Percentiles rank a stretch among this genome's conserved stretches.
phyloP scores from a whole-genome alignment of 2,113 vertebrate genomes.

The Esox niger region DNA sequence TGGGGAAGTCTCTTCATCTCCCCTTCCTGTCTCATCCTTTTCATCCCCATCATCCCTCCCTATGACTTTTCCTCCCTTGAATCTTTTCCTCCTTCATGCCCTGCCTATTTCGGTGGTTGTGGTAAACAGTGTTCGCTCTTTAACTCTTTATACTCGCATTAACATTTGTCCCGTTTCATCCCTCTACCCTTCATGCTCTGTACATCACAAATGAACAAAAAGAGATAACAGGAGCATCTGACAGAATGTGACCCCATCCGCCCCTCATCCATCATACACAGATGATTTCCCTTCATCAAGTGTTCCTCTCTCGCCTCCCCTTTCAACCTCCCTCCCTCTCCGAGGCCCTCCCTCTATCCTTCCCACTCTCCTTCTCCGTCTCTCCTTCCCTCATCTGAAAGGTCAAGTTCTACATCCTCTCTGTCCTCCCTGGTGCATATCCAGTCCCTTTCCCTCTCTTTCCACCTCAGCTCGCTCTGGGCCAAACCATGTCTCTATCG shows the following conservation, averaged over 20 bases:
- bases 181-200: neutral
- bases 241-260: conserved; percentile 58
- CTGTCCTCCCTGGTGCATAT: conserved; percentile 16
- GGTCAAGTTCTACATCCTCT: conserved; percentile 17
- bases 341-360: conserved; percentile 49
- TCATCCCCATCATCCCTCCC: no score
- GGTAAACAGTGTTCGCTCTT: neutral
- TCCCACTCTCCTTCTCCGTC: conserved; percentile 30
- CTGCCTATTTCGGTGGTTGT: neutral
- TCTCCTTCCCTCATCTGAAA: conserved; percentile 30
- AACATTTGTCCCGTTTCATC: neutral
- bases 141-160: neutral
- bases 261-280: conserved; percentile 42
- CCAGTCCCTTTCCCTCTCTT: neutral
- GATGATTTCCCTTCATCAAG: neutral
- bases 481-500: conserved; percentile 41
- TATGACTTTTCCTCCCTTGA: neutral
- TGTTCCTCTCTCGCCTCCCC: neutral
- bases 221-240: conserved; percentile 61
- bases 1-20: no score
- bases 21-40: no score
- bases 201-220: conserved; percentile 18
- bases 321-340: conserved; percentile 31
- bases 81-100: no score
- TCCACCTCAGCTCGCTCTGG: conserved; percentile 34